These are phyloP conservation scores for Nemapogon koenigi DNA, from an alignment of 2,888 invertebrate species.

Conservation along the genomic window DNA sequence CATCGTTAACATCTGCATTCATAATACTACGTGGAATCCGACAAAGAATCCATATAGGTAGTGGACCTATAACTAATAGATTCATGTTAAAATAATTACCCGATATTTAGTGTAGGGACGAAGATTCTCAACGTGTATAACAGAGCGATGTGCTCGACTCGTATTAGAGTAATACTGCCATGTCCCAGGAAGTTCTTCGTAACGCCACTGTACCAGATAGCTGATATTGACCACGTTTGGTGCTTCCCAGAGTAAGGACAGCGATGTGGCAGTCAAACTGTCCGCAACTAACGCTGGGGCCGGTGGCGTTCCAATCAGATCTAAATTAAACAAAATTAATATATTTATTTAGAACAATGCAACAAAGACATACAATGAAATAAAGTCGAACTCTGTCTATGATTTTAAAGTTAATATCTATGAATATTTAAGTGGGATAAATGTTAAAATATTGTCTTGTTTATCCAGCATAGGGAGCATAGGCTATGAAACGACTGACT, in stretches of 20 bases:
- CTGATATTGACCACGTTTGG: slow-evolving; percentile 60
- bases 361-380: background rate
- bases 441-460: slow-evolving; percentile 4
- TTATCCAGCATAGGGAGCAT: too few relatives aligned
- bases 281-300: slow-evolving; percentile 82
- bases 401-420: background rate
- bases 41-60: too few relatives aligned
- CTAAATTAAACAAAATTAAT: slow-evolving; percentile 27
- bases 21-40: too few relatives aligned
- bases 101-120: slow-evolving; percentile 90
- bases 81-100: slow-evolving; percentile 61
- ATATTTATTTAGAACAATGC: background rate
- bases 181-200: slow-evolving; percentile 70
- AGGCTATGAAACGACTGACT: too few relatives aligned
- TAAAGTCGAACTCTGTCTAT: background rate
- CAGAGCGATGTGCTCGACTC: slow-evolving; percentile 70
- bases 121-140: slow-evolving; percentile 77
- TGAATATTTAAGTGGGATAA: background rate
- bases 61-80: too few relatives aligned
- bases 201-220: slow-evolving; percentile 78
- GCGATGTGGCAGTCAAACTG: slow-evolving; percentile 75
- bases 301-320: slow-evolving; percentile 72
- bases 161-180: slow-evolving; percentile 87
- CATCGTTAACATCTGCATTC: too few relatives aligned
- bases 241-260: slow-evolving; percentile 82